A percentile compares a stretch with the other conserved stretches of the same genome.
Conservation (phyloP, 1,140 invertebrate species). For the Vollenhovia emeryi region DNA sequence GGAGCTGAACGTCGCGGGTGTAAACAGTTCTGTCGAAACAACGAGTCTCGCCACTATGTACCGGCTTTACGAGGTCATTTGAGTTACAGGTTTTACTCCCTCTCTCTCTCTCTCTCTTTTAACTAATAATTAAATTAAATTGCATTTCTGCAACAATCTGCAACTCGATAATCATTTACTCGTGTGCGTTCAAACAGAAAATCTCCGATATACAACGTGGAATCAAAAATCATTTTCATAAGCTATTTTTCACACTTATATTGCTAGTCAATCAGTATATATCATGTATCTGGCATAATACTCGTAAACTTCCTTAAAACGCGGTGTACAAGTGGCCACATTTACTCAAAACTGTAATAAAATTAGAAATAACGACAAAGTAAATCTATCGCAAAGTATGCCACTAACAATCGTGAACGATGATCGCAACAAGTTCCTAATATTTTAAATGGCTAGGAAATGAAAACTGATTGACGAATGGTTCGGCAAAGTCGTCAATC, state of each 20-base stretch:
- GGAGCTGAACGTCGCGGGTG: constrained; percentile 17
- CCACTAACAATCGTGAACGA: background rate
- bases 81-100: background rate
- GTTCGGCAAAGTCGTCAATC: constrained; percentile 1
- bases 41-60: constrained; percentile 23
- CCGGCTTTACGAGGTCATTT: constrained; percentile 49
- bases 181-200: background rate
- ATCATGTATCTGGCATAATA: background rate
- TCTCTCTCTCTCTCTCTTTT: background rate
- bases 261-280: too few species aligned
- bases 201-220: background rate
- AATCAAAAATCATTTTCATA: background rate
- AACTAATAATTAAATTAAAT: constrained; percentile 12
- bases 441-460: constrained; percentile 5
- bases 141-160: background rate
- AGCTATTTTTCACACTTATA: background rate
- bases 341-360: background rate
- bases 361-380: background rate
- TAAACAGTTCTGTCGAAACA: constrained; percentile 57
- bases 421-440: constrained; percentile 12
- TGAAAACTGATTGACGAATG: constrained; percentile 36
- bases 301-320: background rate
- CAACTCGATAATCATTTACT: background rate
- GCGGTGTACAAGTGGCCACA: background rate
- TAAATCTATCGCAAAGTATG: background rate